These are phyloP conservation scores for Pseudotriccus pelzelni DNA, from an alignment of 2,797 vertebrate species.

Conservation along the genomic window DNA sequence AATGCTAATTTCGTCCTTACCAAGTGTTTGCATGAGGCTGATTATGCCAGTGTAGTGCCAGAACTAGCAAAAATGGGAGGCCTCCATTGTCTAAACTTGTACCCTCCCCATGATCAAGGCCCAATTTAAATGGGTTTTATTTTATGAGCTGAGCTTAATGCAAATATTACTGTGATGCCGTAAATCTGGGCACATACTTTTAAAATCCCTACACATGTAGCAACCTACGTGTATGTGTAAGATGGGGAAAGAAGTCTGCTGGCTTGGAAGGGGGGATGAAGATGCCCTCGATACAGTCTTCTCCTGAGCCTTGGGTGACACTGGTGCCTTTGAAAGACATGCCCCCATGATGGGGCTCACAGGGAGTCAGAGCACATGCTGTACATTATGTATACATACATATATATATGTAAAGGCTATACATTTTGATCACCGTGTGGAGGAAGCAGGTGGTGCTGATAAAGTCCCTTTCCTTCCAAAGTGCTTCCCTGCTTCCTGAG, in stretches of 20 bases:
- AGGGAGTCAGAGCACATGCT: neutral
- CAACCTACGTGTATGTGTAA: neutral
- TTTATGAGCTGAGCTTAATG: neutral
- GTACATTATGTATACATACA: too few species aligned
- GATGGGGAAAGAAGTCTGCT: rapidly evolving
- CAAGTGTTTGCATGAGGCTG: neutral
- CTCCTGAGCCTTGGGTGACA: too few species aligned
- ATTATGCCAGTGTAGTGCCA: neutral
- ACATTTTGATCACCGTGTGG: rapidly evolving
- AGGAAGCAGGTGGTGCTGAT: neutral
- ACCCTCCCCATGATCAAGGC: neutral
- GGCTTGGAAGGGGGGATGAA: neutral
- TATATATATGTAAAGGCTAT: neutral
- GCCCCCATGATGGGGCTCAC: rapidly evolving
- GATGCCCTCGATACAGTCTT: rapidly evolving
- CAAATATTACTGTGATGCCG: neutral
- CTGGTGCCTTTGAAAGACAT: neutral
- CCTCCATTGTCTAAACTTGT: neutral
- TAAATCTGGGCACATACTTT: neutral
- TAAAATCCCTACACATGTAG: neutral
- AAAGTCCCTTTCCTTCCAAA: neutral
- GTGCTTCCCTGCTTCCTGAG: neutral
- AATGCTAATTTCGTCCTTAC: neutral
- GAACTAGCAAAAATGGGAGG: neutral
- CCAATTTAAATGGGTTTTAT: neutral